A percentile compares a stretch with the other conserved stretches of the same genome.
These are phyloP conservation scores for Eurytoma californica DNA, from an alignment of 2,888 invertebrate genomes.

Conservation along the genomic window DNA sequence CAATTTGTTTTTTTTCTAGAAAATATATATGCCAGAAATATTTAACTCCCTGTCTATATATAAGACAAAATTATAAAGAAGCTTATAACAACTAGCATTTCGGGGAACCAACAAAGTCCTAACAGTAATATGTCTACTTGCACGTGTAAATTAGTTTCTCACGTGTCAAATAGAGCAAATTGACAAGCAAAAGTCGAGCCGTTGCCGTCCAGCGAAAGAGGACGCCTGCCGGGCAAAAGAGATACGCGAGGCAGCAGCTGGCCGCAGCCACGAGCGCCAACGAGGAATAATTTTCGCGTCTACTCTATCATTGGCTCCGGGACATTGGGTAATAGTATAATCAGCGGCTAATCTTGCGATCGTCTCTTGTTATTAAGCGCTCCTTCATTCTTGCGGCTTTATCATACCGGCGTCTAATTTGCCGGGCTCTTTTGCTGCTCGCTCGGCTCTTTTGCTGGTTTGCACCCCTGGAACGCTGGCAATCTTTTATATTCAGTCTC, in stretches of 20 bases:
- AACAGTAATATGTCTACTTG: background rate
- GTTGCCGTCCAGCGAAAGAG: background rate
- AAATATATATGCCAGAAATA: no score
- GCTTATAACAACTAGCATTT: no score
- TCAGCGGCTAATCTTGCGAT: slow-evolving; percentile 26
- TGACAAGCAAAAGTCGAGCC: background rate
- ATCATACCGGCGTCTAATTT: slow-evolving; percentile 35
- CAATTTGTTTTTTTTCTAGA: no score
- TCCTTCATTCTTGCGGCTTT: background rate
- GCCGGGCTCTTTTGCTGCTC: no score
- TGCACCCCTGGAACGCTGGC: no score
- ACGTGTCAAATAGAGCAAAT: background rate
- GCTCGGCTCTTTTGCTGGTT: no score
- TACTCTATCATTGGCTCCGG: slow-evolving; percentile 18
- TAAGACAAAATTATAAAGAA: no score
- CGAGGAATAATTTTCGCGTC: slow-evolving; percentile 13
- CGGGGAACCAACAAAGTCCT: no score
- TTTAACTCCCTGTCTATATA: no score
- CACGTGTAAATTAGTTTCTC: background rate
- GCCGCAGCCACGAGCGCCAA: background rate
- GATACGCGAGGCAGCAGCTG: background rate
- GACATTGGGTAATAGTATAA: slow-evolving; percentile 27
- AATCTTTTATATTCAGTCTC: slow-evolving; percentile 15
- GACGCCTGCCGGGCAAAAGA: background rate
- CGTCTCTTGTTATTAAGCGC: slow-evolving; percentile 30